Evolutionary conservation across 2,113 vertebrate species (phyloP).

Genomic region (Macquaria ambigua): DNA sequence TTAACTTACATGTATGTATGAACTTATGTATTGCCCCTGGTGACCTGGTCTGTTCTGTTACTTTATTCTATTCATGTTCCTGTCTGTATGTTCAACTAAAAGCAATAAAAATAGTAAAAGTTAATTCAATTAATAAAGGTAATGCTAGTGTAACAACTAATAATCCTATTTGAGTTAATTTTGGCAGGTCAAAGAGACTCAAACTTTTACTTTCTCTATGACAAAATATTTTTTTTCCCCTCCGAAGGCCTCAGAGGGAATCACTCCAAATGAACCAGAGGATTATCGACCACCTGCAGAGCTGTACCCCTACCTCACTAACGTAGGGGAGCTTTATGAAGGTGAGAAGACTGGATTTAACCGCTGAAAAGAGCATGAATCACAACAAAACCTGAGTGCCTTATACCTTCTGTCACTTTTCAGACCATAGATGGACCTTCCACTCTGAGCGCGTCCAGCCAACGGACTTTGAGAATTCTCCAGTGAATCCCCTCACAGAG

Average conservation of each 20-base stretch:
- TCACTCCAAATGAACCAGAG: slow-evolving; percentile 60
- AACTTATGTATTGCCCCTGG: neutral
- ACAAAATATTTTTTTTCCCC: slow-evolving; percentile 5
- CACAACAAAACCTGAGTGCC: neutral
- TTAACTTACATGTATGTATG: neutral
- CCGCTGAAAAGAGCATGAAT: neutral
- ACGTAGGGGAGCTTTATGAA: slow-evolving; percentile 74
- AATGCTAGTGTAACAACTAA: neutral
- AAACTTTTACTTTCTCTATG: slow-evolving; percentile 12
- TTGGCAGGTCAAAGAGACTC: neutral
- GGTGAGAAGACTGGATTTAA: slow-evolving; percentile 58
- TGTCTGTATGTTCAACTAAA: neutral
- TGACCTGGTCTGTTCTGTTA: neutral
- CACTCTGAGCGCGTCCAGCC: slow-evolving; percentile 67
- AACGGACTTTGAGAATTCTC: slow-evolving; percentile 67
- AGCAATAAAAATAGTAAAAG: neutral
- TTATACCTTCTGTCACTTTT: slow-evolving; percentile 13
- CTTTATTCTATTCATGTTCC: neutral
- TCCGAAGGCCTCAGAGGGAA: slow-evolving; percentile 66
- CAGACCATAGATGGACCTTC: slow-evolving; percentile 76
- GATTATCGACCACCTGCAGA: slow-evolving; percentile 71
- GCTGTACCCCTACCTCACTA: slow-evolving; percentile 72
- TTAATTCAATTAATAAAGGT: too few species aligned
- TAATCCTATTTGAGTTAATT: neutral
- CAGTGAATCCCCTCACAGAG: slow-evolving; percentile 72